Evolutionary conservation across 2,888 invertebrate species (phyloP), one percentile per base, ranked within the genome.

Genomic region (Strigamia crassipes): DNA sequence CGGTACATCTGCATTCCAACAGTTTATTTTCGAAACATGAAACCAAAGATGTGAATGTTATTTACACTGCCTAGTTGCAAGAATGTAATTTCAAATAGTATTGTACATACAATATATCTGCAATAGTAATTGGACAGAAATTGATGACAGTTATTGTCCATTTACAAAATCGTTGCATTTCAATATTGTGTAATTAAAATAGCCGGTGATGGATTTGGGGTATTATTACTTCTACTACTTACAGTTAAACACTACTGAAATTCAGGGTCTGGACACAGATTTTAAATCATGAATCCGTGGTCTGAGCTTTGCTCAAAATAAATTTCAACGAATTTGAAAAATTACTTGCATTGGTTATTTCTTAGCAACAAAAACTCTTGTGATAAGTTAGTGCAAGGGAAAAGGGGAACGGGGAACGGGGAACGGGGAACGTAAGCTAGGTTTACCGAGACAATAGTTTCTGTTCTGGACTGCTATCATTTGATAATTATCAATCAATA

Each of bases 181-280:
- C 6, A 51, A 51, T 51, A 15, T 51, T 51, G 15, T 51, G 13
- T 31, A 12, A 27, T 31, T 73, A 15, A 73, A 73, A 12, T 73
- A 18, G 18, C 56, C 56, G 56, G 56, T n/a, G 56, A 56, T n/a
- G 2, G 56, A 56, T n/a, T 27, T 56, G 56, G 56, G 56, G 27
- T 13, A 27, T 73, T 15, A 31, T 73, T 21, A 23, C 8, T 12
- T 27, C 27, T 27, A 1, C 3, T 27, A 27, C 27, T 27, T 27
- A 27, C 27, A 27, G 3, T 27, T 27, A 61, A 13, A 13, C 21
- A 21, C 12, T 66, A 51, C 13, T 73, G 73, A 27, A 73, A 27
- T 73, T 73, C 73, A 73, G 73, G 73, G 73, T 73, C 73, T 31
- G n/a, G 31, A 73, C 73, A 73, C 73, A 27, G n/a, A 73, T 73